Evolutionary conservation across 2,888 invertebrate genomes (phyloP).

Genomic region (Diarsia brunnea): DNA sequence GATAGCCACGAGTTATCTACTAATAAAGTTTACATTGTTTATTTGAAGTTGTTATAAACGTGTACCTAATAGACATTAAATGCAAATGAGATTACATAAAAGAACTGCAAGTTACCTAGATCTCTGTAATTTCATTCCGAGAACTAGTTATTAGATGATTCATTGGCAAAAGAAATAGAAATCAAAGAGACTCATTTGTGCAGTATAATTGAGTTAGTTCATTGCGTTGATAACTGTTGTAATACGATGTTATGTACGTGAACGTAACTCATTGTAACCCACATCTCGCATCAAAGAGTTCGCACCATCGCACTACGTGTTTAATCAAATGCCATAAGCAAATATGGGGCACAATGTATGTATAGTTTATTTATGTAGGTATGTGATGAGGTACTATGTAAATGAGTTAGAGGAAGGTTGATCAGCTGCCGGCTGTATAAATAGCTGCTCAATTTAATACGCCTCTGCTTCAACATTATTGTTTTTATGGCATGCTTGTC

Average conservation of each 20-base stretch:
- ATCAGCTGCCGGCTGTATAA: constrained; percentile 81
- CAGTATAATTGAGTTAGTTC: constrained; percentile 41
- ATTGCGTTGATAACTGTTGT: constrained; percentile 66
- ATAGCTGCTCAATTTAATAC: constrained; percentile 73
- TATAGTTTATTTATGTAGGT: constrained; percentile 61
- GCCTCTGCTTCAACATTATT: constrained; percentile 72
- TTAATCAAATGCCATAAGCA: constrained; percentile 69
- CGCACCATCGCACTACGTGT: constrained; percentile 69
- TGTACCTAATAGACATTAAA: constrained; percentile 3
- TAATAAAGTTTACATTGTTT: constrained; percentile 47
- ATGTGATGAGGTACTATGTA: constrained; percentile 75
- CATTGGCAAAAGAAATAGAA: constrained; percentile 45
- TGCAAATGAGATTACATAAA: constrained; percentile 33
- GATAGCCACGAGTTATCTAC: constrained; percentile 28
- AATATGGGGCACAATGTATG: constrained; percentile 65
- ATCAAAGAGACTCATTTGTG: constrained; percentile 52
- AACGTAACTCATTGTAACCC: constrained; percentile 72
- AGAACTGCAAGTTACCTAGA: constrained; percentile 10
- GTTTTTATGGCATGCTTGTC: constrained; percentile 57
- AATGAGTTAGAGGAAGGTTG: constrained; percentile 77
- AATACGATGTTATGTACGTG: constrained; percentile 61
- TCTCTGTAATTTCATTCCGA: constrained; percentile 26
- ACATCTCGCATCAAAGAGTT: constrained; percentile 69
- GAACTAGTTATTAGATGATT: constrained; percentile 47
- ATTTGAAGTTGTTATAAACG: constrained; percentile 15